These are phyloP conservation scores for Onychomys torridus DNA, from an alignment of 2,797 vertebrate genomes.

Conservation along the genomic window DNA sequence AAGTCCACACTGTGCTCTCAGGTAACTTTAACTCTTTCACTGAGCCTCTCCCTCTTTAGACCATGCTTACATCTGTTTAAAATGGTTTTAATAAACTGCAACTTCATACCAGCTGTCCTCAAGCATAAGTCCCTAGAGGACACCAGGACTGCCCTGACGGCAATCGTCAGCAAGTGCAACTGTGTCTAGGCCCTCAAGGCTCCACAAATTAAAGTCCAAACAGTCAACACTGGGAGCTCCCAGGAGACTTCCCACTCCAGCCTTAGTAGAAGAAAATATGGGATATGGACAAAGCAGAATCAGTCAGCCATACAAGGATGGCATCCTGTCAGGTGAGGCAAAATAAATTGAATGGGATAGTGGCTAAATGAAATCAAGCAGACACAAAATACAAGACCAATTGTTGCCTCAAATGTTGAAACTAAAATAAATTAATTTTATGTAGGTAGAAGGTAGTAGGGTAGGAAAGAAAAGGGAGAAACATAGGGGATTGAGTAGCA, in stretches of 20 bases:
- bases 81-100: background rate
- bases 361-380: background rate
- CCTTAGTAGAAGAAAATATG: background rate
- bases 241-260: background rate
- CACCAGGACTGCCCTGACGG: background rate
- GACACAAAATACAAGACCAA: background rate
- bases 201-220: background rate
- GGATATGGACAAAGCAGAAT: background rate
- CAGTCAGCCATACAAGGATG: background rate
- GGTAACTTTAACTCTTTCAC: background rate
- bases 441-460: background rate
- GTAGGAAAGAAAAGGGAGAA: background rate
- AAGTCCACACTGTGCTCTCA: background rate
- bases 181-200: background rate
- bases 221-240: background rate
- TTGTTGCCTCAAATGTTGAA: background rate
- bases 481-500: too few species aligned
- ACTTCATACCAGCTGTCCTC: background rate
- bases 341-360: background rate
- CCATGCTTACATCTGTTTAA: background rate
- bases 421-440: background rate
- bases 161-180: background rate
- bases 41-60: background rate
- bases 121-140: background rate
- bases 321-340: background rate